phyloP scores from a whole-genome alignment of 2,113 vertebrate genomes.

The Corvus moneduloides region DNA sequence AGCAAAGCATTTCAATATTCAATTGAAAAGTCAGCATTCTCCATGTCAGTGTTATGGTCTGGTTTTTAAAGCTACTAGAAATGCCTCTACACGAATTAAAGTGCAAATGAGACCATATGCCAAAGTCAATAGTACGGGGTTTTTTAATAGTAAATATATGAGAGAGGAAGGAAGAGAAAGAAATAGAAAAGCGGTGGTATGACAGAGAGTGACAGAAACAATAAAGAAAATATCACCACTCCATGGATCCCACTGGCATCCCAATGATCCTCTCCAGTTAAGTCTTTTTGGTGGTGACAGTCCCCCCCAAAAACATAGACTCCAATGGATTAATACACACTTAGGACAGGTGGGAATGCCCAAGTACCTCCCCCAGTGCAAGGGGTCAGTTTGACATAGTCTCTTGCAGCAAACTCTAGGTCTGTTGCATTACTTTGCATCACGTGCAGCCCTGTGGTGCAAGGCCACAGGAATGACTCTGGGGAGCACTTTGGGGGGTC shows the following conservation, averaged over 20 bases:
- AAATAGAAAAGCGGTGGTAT: background rate
- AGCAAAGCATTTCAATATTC: background rate
- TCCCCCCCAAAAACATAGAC: background rate
- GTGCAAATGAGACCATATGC: accelerated
- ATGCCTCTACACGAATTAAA: background rate
- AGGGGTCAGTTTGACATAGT: too few relatives aligned
- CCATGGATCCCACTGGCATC: accelerated
- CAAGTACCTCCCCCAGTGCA: background rate
- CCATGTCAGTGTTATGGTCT: background rate
- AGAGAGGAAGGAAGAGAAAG: background rate
- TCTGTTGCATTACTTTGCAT: background rate
- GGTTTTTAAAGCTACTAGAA: background rate
- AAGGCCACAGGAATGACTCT: background rate
- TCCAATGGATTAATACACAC: accelerated
- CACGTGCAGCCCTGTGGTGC: background rate
- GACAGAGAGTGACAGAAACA: background rate
- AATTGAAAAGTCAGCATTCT: background rate
- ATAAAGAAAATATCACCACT: background rate
- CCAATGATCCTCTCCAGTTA: background rate
- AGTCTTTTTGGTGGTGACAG: too few relatives aligned
- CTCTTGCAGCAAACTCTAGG: background rate
- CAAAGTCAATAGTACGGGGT: background rate
- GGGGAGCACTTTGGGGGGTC: background rate
- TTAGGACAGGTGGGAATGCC: background rate
- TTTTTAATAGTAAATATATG: background rate